phyloP scores from a whole-genome alignment of 2,113 vertebrate genomes.

The Agelaius phoeniceus region DNA sequence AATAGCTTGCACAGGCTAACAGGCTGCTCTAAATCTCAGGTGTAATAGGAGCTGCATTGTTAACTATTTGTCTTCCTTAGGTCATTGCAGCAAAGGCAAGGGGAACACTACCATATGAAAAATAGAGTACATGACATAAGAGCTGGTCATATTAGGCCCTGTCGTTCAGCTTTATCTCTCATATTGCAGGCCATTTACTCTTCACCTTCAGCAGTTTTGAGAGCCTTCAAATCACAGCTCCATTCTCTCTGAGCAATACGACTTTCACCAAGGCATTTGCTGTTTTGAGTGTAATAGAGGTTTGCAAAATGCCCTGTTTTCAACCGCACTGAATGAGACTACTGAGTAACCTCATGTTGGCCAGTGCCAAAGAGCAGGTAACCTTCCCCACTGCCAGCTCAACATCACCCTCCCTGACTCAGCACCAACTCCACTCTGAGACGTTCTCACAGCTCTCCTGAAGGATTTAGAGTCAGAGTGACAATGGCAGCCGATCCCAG shows the following conservation, averaged over 20 bases:
- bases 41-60: background rate
- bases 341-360: background rate
- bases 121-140: background rate
- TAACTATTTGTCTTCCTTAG: background rate
- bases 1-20: background rate
- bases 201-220: background rate
- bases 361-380: background rate
- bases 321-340: background rate
- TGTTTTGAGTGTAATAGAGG: background rate
- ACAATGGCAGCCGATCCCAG: background rate
- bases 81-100: background rate
- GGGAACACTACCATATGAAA: background rate
- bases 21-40: background rate
- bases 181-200: background rate
- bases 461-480: background rate
- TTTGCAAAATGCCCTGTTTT: constrained; percentile 9
- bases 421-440: background rate
- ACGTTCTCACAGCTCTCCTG: background rate
- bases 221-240: background rate
- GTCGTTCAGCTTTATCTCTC: background rate
- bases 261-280: background rate
- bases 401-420: background rate
- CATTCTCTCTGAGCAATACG: background rate
- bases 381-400: background rate
- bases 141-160: background rate